phyloP scores from a whole-genome alignment of 2,797 vertebrate genomes.

The Nyctibius grandis region DNA sequence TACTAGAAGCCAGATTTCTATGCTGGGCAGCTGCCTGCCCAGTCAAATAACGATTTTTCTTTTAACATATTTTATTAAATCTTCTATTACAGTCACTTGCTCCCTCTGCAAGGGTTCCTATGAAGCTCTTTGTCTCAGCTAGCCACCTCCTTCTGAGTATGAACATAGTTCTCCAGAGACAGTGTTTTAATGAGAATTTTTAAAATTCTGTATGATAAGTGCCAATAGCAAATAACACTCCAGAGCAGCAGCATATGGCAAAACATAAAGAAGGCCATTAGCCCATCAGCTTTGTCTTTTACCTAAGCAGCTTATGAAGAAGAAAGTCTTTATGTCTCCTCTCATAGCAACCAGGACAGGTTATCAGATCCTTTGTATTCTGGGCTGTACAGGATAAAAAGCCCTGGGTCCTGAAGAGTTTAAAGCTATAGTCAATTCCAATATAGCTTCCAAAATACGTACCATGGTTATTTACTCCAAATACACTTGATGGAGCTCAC shows the following conservation, averaged over 20 bases:
- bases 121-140: background rate
- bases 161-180: background rate
- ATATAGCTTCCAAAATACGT: background rate
- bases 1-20: background rate
- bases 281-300: background rate
- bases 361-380: background rate
- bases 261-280: background rate
- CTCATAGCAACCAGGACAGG: background rate
- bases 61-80: background rate
- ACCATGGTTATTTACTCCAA: background rate
- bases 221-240: background rate
- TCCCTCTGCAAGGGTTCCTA: background rate
- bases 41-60: background rate
- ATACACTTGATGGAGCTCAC: background rate
- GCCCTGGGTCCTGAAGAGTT: background rate
- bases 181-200: background rate
- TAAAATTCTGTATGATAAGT: background rate
- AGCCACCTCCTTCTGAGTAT: accelerated
- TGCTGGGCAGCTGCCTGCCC: background rate
- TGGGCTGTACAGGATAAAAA: background rate
- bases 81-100: background rate
- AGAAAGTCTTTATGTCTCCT: background rate
- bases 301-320: background rate
- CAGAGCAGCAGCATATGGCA: background rate
- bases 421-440: background rate